A percentile compares a stretch with the other conserved stretches of the same genome.
These are phyloP conservation scores for Tenodera sinensis DNA, from an alignment of 2,888 invertebrate genomes.

Conservation along the genomic window DNA sequence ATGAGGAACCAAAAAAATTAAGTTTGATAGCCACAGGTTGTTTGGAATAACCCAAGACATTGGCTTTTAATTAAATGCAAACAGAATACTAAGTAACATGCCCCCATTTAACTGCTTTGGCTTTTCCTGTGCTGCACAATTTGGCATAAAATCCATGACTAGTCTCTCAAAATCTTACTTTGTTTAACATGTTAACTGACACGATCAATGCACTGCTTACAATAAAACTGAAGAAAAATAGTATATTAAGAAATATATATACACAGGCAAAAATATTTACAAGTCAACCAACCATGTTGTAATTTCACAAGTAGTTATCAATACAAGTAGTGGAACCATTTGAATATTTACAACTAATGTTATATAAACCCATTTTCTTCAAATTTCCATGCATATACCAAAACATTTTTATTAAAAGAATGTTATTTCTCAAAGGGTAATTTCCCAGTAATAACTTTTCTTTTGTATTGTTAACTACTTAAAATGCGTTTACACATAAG, in stretches of 20 bases:
- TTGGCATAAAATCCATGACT: slow-evolving; percentile 12
- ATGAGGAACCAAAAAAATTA: not conserved
- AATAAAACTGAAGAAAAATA: not conserved
- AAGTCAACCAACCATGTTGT: not conserved
- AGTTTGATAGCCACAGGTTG: not conserved
- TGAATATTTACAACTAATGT: not conserved
- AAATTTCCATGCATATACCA: not conserved
- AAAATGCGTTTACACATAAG: not conserved
- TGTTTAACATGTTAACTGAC: not conserved
- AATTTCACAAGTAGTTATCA: not conserved
- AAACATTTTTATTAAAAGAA: not conserved
- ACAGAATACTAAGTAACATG: not conserved
- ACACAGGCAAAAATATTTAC: not conserved
- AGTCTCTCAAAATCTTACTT: slow-evolving; percentile 7
- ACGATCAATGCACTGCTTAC: not conserved
- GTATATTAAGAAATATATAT: not conserved
- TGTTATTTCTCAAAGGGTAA: not conserved
- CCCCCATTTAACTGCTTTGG: not conserved
- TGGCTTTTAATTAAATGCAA: not conserved
- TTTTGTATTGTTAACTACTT: not conserved
- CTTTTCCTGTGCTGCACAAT: not conserved
- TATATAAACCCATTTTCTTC: not conserved
- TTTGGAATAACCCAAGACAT: not conserved
- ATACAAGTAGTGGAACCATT: not conserved
- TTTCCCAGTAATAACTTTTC: not conserved